These are phyloP conservation scores for Acleris emargana DNA, from an alignment of 2,888 invertebrate species.

Conservation along the genomic window DNA sequence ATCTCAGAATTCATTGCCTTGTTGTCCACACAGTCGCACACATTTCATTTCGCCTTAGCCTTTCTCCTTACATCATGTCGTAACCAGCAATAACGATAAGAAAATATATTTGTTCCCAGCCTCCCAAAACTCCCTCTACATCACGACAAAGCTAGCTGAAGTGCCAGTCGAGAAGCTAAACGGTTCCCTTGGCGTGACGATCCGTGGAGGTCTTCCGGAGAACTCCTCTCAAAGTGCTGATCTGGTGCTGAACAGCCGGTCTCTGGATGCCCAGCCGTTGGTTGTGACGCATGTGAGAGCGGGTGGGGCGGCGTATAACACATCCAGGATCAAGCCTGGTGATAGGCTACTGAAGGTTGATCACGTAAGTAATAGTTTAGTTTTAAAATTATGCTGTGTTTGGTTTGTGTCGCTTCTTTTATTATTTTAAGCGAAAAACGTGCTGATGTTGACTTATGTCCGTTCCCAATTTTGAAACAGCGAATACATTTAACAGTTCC, in stretches of 20 bases:
- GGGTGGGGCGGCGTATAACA: conserved; percentile 95
- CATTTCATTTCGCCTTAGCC: too few species aligned
- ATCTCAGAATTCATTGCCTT: too few species aligned
- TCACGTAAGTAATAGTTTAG: conserved; percentile 80
- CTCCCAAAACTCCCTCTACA: conserved; percentile 89
- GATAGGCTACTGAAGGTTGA: conserved; percentile 95
- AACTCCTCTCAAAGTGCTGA: conserved; percentile 84
- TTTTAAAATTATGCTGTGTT: too few species aligned
- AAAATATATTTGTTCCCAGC: conserved; percentile 57
- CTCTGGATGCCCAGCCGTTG: conserved; percentile 87
- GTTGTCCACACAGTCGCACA: too few species aligned
- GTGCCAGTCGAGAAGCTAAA: conserved; percentile 91
- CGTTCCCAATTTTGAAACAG: too few species aligned
- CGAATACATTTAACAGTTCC: too few species aligned
- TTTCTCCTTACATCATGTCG: too few species aligned
- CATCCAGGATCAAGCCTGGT: conserved; percentile 94
- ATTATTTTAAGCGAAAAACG: too few species aligned
- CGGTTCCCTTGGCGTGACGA: conserved; percentile 94
- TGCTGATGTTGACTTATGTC: too few species aligned
- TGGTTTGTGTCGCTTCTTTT: too few species aligned
- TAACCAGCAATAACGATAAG: too few species aligned
- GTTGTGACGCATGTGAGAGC: conserved; percentile 95
- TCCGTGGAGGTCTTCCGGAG: conserved; percentile 90
- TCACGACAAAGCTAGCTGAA: conserved; percentile 90
- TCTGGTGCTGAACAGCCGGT: conserved; percentile 83